Evolutionary conservation across 1,140 invertebrate species (phyloP).

Genomic region (Whitmania pigra): DNA sequence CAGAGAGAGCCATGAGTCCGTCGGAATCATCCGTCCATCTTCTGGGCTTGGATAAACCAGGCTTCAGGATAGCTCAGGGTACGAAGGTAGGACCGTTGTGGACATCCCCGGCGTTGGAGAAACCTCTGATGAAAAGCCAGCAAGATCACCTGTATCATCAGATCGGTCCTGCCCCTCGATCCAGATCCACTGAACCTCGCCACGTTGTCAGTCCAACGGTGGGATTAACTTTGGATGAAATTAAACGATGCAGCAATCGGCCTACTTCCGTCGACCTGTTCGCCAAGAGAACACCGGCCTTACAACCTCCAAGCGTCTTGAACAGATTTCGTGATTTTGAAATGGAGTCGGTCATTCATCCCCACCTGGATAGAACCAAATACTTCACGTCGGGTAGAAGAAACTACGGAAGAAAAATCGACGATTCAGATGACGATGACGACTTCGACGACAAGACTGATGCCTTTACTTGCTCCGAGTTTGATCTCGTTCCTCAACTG

Average conservation of each 20-base stretch:
- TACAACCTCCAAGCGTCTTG: too few species aligned
- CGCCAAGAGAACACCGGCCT: too few species aligned
- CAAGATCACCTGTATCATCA: not conserved
- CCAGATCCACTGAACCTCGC: slow-evolving; percentile 4
- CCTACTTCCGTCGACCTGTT: not conserved
- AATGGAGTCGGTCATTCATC: too few species aligned
- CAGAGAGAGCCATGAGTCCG: not conserved
- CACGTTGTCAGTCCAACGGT: not conserved
- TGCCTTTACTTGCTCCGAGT: slow-evolving; percentile 6
- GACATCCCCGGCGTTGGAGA: not conserved
- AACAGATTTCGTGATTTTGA: too few species aligned
- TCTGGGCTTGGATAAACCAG: not conserved
- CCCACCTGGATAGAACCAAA: too few species aligned
- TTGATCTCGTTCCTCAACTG: not conserved
- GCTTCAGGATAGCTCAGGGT: slow-evolving; percentile 5
- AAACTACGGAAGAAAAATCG: too few species aligned
- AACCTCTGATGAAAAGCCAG: not conserved
- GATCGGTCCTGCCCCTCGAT: not conserved
- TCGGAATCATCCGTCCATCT: not conserved
- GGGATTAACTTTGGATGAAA: not conserved
- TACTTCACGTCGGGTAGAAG: too few species aligned
- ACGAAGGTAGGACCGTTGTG: not conserved
- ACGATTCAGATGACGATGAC: slow-evolving; percentile 3
- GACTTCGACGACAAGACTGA: slow-evolving; percentile 3
- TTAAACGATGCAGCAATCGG: not conserved